phyloP scores from a whole-genome alignment of 2,888 invertebrate genomes.

The Drosophila quasianomalipes region DNA sequence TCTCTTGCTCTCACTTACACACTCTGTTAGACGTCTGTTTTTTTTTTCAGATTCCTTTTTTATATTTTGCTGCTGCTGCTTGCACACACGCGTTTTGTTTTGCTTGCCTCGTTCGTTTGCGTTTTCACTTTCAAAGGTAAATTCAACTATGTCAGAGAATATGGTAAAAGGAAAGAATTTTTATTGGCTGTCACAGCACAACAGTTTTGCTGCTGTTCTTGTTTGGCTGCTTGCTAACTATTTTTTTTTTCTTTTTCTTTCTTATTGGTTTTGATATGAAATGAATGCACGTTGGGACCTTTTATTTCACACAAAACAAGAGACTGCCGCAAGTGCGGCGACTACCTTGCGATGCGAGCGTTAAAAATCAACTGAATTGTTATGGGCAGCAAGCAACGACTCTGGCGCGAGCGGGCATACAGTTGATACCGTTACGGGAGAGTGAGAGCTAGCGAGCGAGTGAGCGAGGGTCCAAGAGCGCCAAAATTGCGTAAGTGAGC shows the following conservation, averaged over 20 bases:
- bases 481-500: conserved; percentile 49
- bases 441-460: conserved; percentile 14
- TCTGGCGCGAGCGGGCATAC: conserved; percentile 49
- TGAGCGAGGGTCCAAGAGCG: conserved; percentile 31
- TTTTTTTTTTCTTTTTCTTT: conserved; percentile 13
- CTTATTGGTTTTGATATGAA: conserved; percentile 20
- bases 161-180: conserved; percentile 41
- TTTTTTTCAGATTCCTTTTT: conserved; percentile 24
- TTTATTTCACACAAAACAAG: conserved; percentile 29
- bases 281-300: conserved; percentile 29
- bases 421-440: conserved; percentile 66
- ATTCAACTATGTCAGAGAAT: conserved; percentile 55
- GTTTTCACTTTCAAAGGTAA: conserved; percentile 82
- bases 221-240: conserved; percentile 16
- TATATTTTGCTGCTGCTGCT: conserved; percentile 39
- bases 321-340: conserved; percentile 41
- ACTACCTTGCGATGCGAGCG: conserved; percentile 69
- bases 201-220: conserved; percentile 20
- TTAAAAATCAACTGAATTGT: conserved; percentile 61
- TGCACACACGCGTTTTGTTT: conserved; percentile 76
- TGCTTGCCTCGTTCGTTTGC: conserved; percentile 75
- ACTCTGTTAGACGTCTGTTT: conserved; percentile 20
- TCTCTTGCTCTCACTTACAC: conserved; percentile 15
- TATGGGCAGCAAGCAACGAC: conserved; percentile 36
- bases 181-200: conserved; percentile 26